Base-by-base conservation (phyloP, 2,797 vertebrate genomes). In the Thunnus albacares region DNA sequence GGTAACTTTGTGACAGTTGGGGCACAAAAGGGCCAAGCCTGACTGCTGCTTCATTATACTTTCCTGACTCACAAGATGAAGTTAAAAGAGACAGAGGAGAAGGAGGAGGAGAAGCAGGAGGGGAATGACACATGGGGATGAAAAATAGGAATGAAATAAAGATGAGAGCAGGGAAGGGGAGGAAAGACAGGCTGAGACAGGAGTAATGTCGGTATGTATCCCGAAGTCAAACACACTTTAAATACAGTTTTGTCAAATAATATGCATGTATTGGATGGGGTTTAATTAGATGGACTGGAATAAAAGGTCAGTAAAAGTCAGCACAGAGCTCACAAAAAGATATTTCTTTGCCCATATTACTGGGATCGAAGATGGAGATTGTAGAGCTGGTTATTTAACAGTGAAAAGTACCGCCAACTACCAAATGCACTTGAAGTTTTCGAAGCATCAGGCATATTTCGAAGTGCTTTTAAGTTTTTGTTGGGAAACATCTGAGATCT, bases 21-120 rank as follows among this genome's bases (percentile, higher is more conserved):
- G 87, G 72, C 84, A 77, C 70, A 76, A 80, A 76, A 80, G 73
- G 58, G 78, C 71, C 52, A 70, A 71, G 64, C 75, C 75, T 61
- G 57, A 75, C 77, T 72, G 79, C 79, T 77, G 84, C 64, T 85
- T 90, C 84, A 79, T 93, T 87, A 90, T 68, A 73, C 62, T 60
- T 75, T 67, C 51, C 72, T 65, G 71, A 70, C 71, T 63, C 24
- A 62, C 53, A 79, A 63, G 12, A 58, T 22, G 30, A 60, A 33
- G 24, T 78, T 71, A 43, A 65, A 79, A 57, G 33, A 66, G 71
- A 77, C 24, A 67, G 41, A 65, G 41, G 43, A 75, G 14, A 26
- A 43, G 47, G 38, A 43, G 53, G 33, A 30, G 17, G 18, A 56
- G 41, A 30, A 74, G 13, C 26, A 43, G 47, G 45, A 41, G 53